phyloP scores from a whole-genome alignment of 37 sponge, comb jelly and placozoan species.

The Chondrosia reniformis region DNA sequence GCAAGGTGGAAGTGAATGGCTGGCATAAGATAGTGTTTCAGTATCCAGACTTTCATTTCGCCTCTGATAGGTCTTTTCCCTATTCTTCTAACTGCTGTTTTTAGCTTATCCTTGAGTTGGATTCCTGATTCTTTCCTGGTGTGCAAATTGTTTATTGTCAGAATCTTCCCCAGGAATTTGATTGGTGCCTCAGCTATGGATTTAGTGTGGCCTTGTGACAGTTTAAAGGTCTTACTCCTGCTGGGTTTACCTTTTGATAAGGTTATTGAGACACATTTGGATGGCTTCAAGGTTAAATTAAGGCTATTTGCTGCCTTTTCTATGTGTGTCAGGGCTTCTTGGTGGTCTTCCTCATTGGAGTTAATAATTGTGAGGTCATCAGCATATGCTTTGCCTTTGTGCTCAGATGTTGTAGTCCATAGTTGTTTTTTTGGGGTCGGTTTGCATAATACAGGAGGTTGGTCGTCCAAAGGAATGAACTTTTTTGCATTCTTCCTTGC shows the following conservation, averaged over 20 bases:
- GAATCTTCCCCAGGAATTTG: background rate
- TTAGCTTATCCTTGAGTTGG: background rate
- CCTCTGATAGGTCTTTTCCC: background rate
- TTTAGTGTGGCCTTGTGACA: background rate
- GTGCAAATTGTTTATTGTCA: background rate
- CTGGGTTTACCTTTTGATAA: background rate
- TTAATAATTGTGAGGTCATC: conserved; percentile 35
- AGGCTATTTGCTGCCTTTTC: background rate
- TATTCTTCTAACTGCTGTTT: background rate
- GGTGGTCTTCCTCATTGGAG: background rate
- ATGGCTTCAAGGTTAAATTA: background rate
- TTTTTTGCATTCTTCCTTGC: conserved; percentile 4
- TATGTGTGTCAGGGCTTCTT: background rate
- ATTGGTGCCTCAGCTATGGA: background rate
- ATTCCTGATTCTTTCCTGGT: background rate
- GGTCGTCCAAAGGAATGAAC: background rate
- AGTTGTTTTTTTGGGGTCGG: background rate
- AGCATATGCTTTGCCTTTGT: conserved; percentile 21
- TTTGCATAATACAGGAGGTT: background rate
- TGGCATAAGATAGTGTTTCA: background rate
- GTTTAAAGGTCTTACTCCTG: background rate
- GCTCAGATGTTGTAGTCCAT: background rate
- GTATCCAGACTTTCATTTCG: background rate
- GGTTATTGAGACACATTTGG: conserved; percentile 4
- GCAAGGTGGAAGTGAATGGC: background rate